Evolutionary conservation across 2,888 invertebrate genomes (phyloP).

Genomic region (Cynaeus angustus): DNA sequence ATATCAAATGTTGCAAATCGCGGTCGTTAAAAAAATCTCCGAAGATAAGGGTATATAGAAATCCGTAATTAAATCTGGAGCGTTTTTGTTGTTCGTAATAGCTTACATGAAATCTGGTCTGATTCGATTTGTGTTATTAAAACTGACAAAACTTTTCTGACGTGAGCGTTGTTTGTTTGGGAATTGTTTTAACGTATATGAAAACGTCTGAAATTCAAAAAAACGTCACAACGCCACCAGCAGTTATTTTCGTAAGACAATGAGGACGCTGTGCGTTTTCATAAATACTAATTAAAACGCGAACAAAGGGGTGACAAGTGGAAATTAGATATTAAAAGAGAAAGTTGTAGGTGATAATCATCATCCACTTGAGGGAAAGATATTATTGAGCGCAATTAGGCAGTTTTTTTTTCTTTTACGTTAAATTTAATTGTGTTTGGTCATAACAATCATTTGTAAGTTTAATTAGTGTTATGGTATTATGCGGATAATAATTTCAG

Average conservation of each 20-base stretch:
- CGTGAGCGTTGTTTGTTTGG: neutral
- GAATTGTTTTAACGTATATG: conserved; percentile 15
- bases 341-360: conserved; percentile 36
- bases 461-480: conserved; percentile 1
- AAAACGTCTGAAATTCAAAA: conserved; percentile 13
- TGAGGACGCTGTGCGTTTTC: conserved; percentile 16
- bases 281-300: conserved; percentile 41
- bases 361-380: conserved; percentile 20
- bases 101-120: neutral
- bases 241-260: conserved; percentile 30
- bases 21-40: neutral
- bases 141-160: conserved; percentile 4
- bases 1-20: conserved; percentile 9
- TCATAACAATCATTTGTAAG: neutral
- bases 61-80: conserved; percentile 8
- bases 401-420: conserved; percentile 2
- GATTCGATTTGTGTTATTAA: conserved; percentile 3
- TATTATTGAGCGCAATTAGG: conserved; percentile 2
- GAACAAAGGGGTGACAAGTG: conserved; percentile 39
- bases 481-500: neutral
- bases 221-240: conserved; percentile 28
- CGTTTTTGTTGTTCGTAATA: conserved; percentile 9
- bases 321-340: conserved; percentile 35
- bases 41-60: neutral
- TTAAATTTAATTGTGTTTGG: conserved; percentile 4